Evolutionary conservation across 2,888 invertebrate species (phyloP).

Genomic region (Acleris sparsana): DNA sequence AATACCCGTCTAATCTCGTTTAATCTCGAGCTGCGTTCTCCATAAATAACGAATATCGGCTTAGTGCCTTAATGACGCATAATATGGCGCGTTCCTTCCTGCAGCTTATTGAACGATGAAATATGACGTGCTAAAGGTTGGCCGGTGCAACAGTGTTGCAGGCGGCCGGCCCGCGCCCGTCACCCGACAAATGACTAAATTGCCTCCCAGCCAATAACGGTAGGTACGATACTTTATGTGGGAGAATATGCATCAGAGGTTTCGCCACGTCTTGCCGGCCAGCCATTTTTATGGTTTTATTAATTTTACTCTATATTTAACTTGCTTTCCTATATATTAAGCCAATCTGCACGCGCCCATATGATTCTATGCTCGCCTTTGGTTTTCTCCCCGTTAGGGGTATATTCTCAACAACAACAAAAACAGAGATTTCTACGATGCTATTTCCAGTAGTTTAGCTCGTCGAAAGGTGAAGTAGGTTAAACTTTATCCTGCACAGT

Average conservation of each 20-base stretch:
- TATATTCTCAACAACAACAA: too few species aligned
- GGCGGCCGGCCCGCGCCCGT: conserved; percentile 52
- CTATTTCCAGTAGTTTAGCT: too few species aligned
- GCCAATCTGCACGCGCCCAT: too few species aligned
- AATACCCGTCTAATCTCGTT: conserved; percentile 32
- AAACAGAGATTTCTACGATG: too few species aligned
- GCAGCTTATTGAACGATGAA: conserved; percentile 58
- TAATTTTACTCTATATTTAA: background rate
- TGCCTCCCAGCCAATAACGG: conserved; percentile 63
- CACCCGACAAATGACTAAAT: conserved; percentile 72
- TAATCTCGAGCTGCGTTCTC: conserved; percentile 33
- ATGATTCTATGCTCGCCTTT: too few species aligned
- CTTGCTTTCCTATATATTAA: too few species aligned
- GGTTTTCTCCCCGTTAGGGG: too few species aligned
- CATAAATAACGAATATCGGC: conserved; percentile 36
- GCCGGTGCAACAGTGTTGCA: conserved; percentile 45
- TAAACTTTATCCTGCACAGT: too few species aligned
- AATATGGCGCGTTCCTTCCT: conserved; percentile 46
- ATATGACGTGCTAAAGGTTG: conserved; percentile 54
- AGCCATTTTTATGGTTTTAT: background rate
- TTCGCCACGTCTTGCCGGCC: conserved; percentile 17
- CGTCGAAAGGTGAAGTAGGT: too few species aligned
- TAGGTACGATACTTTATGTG: conserved; percentile 47
- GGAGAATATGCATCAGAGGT: conserved; percentile 32
- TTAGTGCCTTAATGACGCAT: conserved; percentile 56